Percentiles rank a stretch among this genome's conserved stretches.
Conservation (phyloP, 2,113 vertebrate species). For the Cercopithecus mona region DNA sequence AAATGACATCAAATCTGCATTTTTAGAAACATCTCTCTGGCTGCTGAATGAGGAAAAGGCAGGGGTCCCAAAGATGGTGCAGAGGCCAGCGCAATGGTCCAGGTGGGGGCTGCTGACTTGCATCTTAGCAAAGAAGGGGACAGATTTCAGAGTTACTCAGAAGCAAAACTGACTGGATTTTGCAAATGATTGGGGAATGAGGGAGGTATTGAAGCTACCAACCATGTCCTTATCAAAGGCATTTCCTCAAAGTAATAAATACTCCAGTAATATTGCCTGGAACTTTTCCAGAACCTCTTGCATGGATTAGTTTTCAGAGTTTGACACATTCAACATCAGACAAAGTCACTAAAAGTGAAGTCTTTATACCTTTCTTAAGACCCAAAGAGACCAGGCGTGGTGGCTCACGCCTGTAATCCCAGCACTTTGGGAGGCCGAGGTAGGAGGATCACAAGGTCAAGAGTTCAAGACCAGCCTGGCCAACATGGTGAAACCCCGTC, state of each 20-base stretch:
- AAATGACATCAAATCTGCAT: background rate
- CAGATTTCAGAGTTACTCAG: background rate
- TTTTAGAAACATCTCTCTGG: background rate
- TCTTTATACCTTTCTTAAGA: background rate
- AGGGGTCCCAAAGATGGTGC: no score
- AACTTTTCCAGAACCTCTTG: background rate
- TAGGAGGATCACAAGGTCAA: no score
- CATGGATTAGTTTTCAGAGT: background rate
- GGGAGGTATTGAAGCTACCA: background rate
- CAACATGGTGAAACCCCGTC: no score
- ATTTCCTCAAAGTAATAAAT: background rate
- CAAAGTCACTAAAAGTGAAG: background rate
- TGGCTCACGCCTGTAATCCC: no score
- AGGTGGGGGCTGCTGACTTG: background rate
- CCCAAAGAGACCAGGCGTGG: background rate
- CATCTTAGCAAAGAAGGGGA: background rate
- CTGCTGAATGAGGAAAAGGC: background rate
- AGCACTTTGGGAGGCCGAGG: no score
- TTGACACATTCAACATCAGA: background rate
- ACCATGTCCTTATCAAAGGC: background rate
- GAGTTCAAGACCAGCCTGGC: no score
- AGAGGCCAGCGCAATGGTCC: background rate
- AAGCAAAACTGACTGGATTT: background rate
- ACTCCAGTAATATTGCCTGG: background rate
- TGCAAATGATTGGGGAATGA: background rate